These are phyloP conservation scores for Achlya flavicornis DNA, from an alignment of 2,888 invertebrate genomes.

Conservation along the genomic window DNA sequence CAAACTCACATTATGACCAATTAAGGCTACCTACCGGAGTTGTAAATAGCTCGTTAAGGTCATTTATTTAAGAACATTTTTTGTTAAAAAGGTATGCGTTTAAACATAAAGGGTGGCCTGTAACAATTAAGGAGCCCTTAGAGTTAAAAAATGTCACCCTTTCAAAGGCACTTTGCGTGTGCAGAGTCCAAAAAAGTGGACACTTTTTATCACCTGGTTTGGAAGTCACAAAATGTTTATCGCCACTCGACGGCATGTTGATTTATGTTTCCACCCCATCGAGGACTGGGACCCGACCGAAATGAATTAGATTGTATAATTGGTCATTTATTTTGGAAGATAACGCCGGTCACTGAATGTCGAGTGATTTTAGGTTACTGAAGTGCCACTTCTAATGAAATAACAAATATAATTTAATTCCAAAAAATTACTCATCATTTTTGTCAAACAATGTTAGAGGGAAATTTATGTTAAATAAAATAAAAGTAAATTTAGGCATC, in stretches of 20 bases:
- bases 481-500: slow-evolving; percentile 57
- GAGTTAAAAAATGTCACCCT: slow-evolving; percentile 81
- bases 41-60: slow-evolving; percentile 63
- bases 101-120: slow-evolving; percentile 73
- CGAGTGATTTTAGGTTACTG: slow-evolving; percentile 65
- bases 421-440: background rate
- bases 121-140: slow-evolving; percentile 78
- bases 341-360: slow-evolving; percentile 60
- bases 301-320: slow-evolving; percentile 83
- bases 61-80: slow-evolving; percentile 77
- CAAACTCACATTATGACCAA: slow-evolving; percentile 64
- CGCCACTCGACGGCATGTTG: slow-evolving; percentile 79
- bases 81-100: slow-evolving; percentile 64
- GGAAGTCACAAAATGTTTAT: slow-evolving; percentile 83
- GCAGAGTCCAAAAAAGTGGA: slow-evolving; percentile 72
- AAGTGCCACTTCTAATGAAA: slow-evolving; percentile 50
- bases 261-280: slow-evolving; percentile 80
- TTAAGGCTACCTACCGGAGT: slow-evolving; percentile 59
- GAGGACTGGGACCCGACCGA: slow-evolving; percentile 57
- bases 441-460: slow-evolving; percentile 17
- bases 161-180: slow-evolving; percentile 64
- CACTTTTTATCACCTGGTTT: slow-evolving; percentile 81
- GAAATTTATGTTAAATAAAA: slow-evolving; percentile 25
- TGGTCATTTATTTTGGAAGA: slow-evolving; percentile 81
- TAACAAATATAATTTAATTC: slow-evolving; percentile 17